Base-by-base conservation (phyloP, 2,888 invertebrate species). In the Tenthredo amoena region DNA sequence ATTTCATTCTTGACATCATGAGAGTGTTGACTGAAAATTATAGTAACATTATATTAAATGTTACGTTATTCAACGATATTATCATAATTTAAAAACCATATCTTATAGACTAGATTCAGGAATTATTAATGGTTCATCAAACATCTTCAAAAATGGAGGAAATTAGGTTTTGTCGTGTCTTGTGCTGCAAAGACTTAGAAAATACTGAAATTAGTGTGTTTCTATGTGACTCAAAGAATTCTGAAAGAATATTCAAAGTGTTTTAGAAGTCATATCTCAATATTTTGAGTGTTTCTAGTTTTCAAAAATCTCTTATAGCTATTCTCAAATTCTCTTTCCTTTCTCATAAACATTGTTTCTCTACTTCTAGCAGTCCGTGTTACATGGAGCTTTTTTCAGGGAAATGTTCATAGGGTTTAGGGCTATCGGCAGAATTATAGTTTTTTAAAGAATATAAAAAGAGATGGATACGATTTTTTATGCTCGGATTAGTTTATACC, bases 11-110 rank as follows among this genome's bases (percentile, higher is more conserved):
- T 5, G 88, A 87, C 9, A 86, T 86, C 47, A 88, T 55, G 86
- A 89, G 86, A 26, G 85, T 74, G 47, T 87, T 88, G 50, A 87
- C 91, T 91, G 83, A 84, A 89, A 89, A 72, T 71, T 68, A 58
- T 10, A 55, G 10, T 5, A 31, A 18, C 15, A 26, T 26, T 21
- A 58, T n/a, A 34, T 18, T 26, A 21, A 0, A 68, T 4, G 18
- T 65, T 26, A n/a, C 26, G 62, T 62, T n/a, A 81, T 21, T 40
- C 15, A 2, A 15, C 31, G 15, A 18, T n/a, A n/a, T 50, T 50
- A n/a, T n/a, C n/a, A 18, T 50, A 6, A n/a, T n/a, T 50, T 5
- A 0, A 50, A 1, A 50, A 50, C n/a, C 5, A 50, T 50, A 50
- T 50, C 50, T 50, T 50, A 50, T n/a, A n/a, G 50, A 50, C 50